Conservation (phyloP, 2,888 invertebrate genomes). For the Heliconius charithonia region DNA sequence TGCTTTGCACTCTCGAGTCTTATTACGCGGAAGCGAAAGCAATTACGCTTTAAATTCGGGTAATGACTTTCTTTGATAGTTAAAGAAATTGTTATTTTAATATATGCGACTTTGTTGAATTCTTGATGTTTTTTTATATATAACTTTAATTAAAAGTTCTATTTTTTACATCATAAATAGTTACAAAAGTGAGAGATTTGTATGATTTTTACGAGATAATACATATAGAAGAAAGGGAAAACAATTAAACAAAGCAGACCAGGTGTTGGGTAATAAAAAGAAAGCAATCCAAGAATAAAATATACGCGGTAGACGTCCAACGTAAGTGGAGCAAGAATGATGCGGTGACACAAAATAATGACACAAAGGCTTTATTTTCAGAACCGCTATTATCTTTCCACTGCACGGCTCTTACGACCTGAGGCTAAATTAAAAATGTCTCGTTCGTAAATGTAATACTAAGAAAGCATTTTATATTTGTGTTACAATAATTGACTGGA, state of each 20-base stretch:
- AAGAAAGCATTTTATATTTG: conserved; percentile 31
- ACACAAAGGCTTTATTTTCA: conserved; percentile 74
- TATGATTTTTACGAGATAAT: too few relatives aligned
- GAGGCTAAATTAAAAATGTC: conserved; percentile 65
- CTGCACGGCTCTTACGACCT: conserved; percentile 57
- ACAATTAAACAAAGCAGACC: background rate
- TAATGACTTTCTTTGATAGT: conserved; percentile 31
- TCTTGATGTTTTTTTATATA: too few relatives aligned
- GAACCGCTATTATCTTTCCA: conserved; percentile 70
- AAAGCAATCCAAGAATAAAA: conserved; percentile 16
- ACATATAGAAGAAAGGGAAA: background rate
- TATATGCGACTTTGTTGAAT: background rate
- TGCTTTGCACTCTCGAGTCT: conserved; percentile 42
- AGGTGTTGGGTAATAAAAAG: conserved; percentile 10
- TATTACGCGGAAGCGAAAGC: conserved; percentile 37
- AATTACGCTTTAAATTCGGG: conserved; percentile 29
- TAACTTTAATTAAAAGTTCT: too few relatives aligned
- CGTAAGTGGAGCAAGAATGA: conserved; percentile 42
- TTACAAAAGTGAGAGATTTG: too few relatives aligned
- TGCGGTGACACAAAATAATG: conserved; percentile 63
- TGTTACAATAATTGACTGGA: conserved; percentile 30
- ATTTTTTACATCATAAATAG: too few relatives aligned
- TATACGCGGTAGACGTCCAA: conserved; percentile 24
- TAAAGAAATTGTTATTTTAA: conserved; percentile 24
- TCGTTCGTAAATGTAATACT: conserved; percentile 35